Conservation (phyloP, 2,797 vertebrate genomes). For the Etheostoma perlongum region DNA sequence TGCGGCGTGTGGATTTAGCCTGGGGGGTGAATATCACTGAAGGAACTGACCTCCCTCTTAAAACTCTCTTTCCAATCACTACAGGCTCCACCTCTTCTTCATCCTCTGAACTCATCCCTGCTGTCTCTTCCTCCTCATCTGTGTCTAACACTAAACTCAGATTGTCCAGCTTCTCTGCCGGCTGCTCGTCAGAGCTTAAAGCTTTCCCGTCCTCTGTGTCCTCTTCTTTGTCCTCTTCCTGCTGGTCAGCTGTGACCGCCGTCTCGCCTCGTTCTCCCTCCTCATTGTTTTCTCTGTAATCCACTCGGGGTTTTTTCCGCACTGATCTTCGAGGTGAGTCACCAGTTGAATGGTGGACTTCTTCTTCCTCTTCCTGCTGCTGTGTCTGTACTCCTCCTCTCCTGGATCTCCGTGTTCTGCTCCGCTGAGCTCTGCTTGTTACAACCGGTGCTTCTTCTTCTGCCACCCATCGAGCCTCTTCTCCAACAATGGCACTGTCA, state of each 20-base stretch:
- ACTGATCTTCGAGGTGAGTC: slow-evolving; percentile 19
- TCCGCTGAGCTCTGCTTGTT: not conserved
- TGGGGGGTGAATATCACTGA: slow-evolving; percentile 27
- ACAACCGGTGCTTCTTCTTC: slow-evolving; percentile 12
- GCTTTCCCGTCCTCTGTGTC: not conserved
- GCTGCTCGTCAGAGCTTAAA: not conserved
- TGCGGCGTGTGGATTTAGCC: slow-evolving; percentile 23
- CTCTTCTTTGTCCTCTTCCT: not conserved
- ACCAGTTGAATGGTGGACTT: not conserved
- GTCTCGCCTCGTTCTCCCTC: not conserved
- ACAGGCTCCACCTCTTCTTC: slow-evolving; percentile 27
- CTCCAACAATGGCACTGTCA: not conserved
- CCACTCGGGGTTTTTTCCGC: slow-evolving; percentile 24
- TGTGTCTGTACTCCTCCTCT: not conserved
- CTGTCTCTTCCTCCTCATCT: slow-evolving; percentile 24
- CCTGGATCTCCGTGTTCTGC: not conserved
- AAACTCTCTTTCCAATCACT: slow-evolving; percentile 31
- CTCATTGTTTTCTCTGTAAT: slow-evolving; percentile 42
- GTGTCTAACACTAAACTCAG: slow-evolving; percentile 4
- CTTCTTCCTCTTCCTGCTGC: not conserved
- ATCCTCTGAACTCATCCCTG: not conserved
- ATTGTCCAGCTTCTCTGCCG: not conserved
- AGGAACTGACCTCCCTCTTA: slow-evolving; percentile 50
- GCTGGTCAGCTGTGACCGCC: not conserved
- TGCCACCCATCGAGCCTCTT: not conserved